Evolutionary conservation across 2,888 invertebrate genomes (phyloP).

Genomic region (Mythimna pallens): DNA sequence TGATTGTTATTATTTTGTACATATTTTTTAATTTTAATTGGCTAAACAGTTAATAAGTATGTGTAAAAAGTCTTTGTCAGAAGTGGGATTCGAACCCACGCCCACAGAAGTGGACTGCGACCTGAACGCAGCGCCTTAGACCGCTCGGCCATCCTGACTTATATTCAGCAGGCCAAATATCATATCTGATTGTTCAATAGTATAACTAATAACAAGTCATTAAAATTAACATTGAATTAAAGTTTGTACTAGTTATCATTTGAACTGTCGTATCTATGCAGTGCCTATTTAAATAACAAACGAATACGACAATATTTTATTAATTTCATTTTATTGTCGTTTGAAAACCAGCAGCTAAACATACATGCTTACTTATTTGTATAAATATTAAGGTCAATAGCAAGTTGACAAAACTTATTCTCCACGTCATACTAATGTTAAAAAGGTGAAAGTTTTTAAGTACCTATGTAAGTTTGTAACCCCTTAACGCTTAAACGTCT

Average conservation of each 20-base stretch:
- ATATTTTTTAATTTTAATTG: not conserved
- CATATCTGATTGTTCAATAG: constrained; percentile 5
- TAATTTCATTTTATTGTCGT: too few species aligned
- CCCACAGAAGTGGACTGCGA: constrained; percentile 83
- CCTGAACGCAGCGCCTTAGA: constrained; percentile 83
- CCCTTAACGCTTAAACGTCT: too few species aligned
- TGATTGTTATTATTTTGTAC: not conserved
- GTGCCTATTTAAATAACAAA: not conserved
- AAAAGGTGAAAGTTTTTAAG: too few species aligned
- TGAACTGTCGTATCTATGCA: too few species aligned
- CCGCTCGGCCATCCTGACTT: constrained; percentile 81
- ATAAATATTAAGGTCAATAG: too few species aligned
- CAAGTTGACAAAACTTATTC: too few species aligned
- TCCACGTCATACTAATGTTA: too few species aligned
- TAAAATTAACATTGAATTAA: not conserved
- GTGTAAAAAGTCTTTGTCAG: constrained; percentile 70
- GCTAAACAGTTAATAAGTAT: not conserved
- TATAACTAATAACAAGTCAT: not conserved
- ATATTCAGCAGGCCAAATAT: not conserved
- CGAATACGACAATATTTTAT: too few species aligned
- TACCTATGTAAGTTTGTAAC: too few species aligned
- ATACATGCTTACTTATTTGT: too few species aligned
- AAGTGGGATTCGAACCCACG: constrained; percentile 83
- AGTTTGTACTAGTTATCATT: not conserved
- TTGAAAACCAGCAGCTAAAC: too few species aligned